Base-by-base conservation (phyloP, 1,140 invertebrate species). In the Orchesella cincta region DNA sequence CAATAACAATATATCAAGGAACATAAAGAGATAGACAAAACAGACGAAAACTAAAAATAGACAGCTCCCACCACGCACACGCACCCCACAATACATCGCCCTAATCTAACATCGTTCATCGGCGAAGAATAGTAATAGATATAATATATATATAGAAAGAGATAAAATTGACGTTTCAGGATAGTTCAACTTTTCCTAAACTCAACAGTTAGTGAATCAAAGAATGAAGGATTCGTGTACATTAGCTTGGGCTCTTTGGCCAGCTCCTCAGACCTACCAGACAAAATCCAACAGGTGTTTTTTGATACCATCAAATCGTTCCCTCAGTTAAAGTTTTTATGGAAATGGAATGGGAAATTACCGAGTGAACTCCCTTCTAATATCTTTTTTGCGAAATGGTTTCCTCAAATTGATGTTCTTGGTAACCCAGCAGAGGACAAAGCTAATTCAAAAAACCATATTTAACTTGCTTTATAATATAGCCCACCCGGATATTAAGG, bases 401-500 rank as follows among this genome's bases (percentile, higher is more conserved):
- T 79, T 28, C 81, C 81, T 20, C 82, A 83, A 74, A 80, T 79
- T 51, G 81, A 83, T 76, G 34, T 83, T 36, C 51, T 83, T 33
- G 79, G 82, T 83, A 67, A 75, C 26, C 33, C 14, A n/a, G n/a
- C n/a, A n/a, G n/a, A n/a, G n/a, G n/a, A 20, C n/a, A 20, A 33
- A 18, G 12, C 34, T 71, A 0, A 46, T 5, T 23, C 14, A 46
- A n/a, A n/a, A 20, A 23, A 1, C 23, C 29, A 5, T 20, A 54
- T 3, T n/a, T 77, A 34, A 54, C 31, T 73, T 78, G 8, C 36
- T 29, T 36, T 29, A 33, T 72, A 3, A n/a, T 72, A 16, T 18
- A 78, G 79, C 81, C 18, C 85, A 86, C 76, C 76, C 77, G 12
- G 80, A 84, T 1, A 77, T 81, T 8, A 73, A 79, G 29, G 72